These are phyloP conservation scores for Zalophus californianus DNA, from an alignment of 2,797 vertebrate genomes.

Conservation along the genomic window DNA sequence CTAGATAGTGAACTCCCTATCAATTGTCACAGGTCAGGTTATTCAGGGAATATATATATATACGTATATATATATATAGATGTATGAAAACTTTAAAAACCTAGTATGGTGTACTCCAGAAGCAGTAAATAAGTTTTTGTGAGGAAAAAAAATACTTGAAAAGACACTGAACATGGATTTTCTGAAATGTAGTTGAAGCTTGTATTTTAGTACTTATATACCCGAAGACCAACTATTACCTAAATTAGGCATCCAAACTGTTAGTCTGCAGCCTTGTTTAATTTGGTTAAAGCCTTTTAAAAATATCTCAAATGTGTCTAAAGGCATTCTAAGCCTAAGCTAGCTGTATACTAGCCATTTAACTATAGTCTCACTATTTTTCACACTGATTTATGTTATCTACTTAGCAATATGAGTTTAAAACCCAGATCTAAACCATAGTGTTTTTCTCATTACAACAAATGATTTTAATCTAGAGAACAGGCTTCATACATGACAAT, in stretches of 20 bases:
- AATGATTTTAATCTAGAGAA: background rate
- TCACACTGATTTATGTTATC: background rate
- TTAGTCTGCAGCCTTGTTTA: background rate
- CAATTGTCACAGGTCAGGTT: background rate
- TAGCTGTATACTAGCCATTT: background rate
- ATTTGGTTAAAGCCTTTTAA: background rate
- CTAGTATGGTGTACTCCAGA: background rate
- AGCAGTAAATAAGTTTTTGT: background rate
- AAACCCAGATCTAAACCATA: background rate
- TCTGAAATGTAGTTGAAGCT: background rate
- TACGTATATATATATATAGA: background rate
- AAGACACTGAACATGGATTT: background rate
- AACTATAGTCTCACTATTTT: background rate
- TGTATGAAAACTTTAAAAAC: background rate
- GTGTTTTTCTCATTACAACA: background rate
- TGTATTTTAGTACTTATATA: background rate
- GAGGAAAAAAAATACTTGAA: background rate
- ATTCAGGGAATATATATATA: background rate
- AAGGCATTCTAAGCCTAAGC: background rate
- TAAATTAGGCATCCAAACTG: background rate
- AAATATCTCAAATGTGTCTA: background rate
- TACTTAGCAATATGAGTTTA: background rate
- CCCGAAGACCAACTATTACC: constrained; percentile 10
- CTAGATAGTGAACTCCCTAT: background rate
- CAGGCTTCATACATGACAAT: background rate